These are phyloP conservation scores for Lamellibrachia columna DNA, from an alignment of 2,888 invertebrate species.

Conservation along the genomic window DNA sequence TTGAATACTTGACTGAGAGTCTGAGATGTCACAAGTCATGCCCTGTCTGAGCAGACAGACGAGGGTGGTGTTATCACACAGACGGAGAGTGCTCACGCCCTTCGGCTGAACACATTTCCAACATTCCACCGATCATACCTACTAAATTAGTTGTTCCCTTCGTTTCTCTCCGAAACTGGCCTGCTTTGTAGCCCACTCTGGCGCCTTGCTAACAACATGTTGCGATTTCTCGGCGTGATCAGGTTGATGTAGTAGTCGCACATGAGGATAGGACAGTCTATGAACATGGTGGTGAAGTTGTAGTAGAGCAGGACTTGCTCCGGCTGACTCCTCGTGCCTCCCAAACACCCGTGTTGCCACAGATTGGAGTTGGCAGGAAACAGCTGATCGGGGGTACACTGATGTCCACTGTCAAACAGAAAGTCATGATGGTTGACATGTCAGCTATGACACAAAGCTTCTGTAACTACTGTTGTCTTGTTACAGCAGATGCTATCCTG, in stretches of 20 bases:
- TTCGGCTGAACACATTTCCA: background rate
- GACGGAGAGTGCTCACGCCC: background rate
- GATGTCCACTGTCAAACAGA: background rate
- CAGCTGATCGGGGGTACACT: slow-evolving; percentile 43
- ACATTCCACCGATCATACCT: background rate
- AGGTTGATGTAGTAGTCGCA: slow-evolving; percentile 53
- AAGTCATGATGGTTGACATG: background rate
- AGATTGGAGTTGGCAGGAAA: slow-evolving; percentile 50
- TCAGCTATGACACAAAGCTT: too few species aligned
- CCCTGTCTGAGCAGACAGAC: too few species aligned
- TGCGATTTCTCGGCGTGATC: background rate
- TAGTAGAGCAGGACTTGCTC: slow-evolving; percentile 55
- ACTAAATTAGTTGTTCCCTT: background rate
- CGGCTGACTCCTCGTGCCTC: slow-evolving; percentile 51
- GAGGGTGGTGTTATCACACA: background rate
- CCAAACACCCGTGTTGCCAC: slow-evolving; percentile 54
- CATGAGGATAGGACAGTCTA: slow-evolving; percentile 56
- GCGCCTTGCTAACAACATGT: background rate
- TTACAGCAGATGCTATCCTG: too few species aligned
- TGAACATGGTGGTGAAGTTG: slow-evolving; percentile 59
- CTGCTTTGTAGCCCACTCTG: background rate
- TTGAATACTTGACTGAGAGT: too few species aligned
- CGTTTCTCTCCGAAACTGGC: background rate
- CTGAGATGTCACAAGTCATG: too few species aligned
- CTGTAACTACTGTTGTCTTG: too few species aligned